Base-by-base conservation (phyloP, 37 sponge, comb jelly and placozoan genomes). In the Aplysina aerophoba region DNA sequence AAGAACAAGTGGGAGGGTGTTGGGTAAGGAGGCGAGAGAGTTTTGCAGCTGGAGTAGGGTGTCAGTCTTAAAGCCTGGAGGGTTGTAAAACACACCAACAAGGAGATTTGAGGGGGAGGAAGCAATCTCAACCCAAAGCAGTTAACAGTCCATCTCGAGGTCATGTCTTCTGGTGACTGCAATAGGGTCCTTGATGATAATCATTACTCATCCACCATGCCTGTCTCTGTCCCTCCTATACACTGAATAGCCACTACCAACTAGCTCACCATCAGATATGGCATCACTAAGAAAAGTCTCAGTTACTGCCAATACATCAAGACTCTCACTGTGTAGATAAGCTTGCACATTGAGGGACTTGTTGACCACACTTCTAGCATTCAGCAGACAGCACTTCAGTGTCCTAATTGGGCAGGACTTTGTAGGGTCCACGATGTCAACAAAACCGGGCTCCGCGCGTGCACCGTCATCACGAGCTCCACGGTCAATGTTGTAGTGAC, bases 141-240 rank as follows among this genome's bases (percentile, higher is more conserved):
- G 78, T 50, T 39, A 53, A 75, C 78, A 84, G 4, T 54, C 35
- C 12, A 57, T 16, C 53, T 84, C 71, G 0, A 84, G 33, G 84
- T 84, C 84, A 21, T 71, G 54, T 44, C 84, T 84, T 30, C 84
- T n/a, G 71, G 73, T 53, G 25, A 58, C 35, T 21, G 56, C 37
- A 33, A 84, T 84, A 28, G n/a, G 4, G 36, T 55, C 53, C 21
- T 37, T 44, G 28, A 84, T 37, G 21, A 84, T 24, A 1, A 84
- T 56, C 84, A 84, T 84, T 24, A 84, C 71, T 28, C 84, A 73
- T 1, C 84, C 84, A 22, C 83, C 83, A 64, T 82, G 83, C 17
- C 83, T 64, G 83, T 82, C 62, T 28, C 66, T 28, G 38, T 82
- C 83, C 36, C n/a, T 61, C 25, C 44, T 61, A 64, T 64, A 82